Evolutionary conservation across 2,888 invertebrate species (phyloP), one percentile per base, ranked within the genome.

Genomic region (Acanthosepion esculentum): DNA sequence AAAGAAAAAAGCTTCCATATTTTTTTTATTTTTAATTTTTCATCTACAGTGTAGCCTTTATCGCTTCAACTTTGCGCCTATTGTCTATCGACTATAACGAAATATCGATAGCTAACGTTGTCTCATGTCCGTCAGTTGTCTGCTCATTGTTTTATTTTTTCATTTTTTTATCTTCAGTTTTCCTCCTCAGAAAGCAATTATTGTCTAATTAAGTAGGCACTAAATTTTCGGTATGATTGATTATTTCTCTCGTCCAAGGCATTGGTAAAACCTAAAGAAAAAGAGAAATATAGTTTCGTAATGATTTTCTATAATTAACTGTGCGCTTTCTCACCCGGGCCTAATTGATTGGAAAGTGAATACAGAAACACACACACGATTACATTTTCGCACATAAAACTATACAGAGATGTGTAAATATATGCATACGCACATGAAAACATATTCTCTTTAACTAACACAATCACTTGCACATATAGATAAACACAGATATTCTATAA

Each of bases 171-270:
- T 78, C n/a, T 78, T 78, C n/a, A 33, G 78, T 78, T 78, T 78
- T 78, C 59, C 33, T 33, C 78, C 78, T n/a, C n/a, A 78, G n/a
- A 78, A 78, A 78, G 78, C 78, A 78, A 78, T 78, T 78, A 78
- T 78, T 78, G 78, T 78, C 78, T 78, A 78, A 78, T 78, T 78
- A 78, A 78, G 78, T 78, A 78, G 78, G 78, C 78, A 78, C 78
- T 78, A 78, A 78, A 78, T 78, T 78, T 78, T n/a, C 78, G 33
- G 78, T 78, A 78, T 78, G 78, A 78, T 78, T 78, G 78, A 78
- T 78, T 78, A 78, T 78, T 78, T 78, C 78, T 33, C 78, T 78
- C 78, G 78, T 78, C 78, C 18, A 78, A 78, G n/a, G n/a, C 33
- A 78, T 78, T 78, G 78, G 78, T 15, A 78, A 78, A 78, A 78